phyloP scores from a whole-genome alignment of 2,113 vertebrate genomes.

The Irena cyanogastra region DNA sequence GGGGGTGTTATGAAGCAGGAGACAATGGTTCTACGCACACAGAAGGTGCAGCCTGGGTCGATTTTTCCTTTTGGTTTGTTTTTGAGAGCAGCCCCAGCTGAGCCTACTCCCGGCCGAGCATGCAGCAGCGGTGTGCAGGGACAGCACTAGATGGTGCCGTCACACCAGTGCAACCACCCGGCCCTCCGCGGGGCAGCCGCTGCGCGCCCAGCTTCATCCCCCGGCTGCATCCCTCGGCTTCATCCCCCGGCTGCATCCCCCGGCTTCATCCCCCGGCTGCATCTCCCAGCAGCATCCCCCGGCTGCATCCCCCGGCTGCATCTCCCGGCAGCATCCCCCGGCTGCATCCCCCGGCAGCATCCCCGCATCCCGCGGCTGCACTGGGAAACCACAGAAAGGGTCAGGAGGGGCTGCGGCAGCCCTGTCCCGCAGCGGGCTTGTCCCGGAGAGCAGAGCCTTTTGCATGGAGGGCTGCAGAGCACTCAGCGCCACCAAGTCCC shows the following conservation, averaged over 20 bases:
- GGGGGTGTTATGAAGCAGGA: not conserved
- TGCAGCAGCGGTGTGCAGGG: not conserved
- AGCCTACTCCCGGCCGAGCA: not conserved
- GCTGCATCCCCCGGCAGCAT: not conserved
- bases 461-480: accelerated
- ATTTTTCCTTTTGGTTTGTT: not conserved
- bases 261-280: not conserved
- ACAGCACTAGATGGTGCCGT: constrained; percentile 12
- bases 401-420: not conserved
- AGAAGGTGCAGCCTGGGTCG: accelerated
- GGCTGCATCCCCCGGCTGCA: no score
- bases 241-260: not conserved
- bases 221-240: not conserved
- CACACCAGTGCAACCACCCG: not conserved
- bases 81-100: accelerated
- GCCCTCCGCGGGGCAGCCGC: not conserved
- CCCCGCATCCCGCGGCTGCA: accelerated
- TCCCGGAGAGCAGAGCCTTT: not conserved
- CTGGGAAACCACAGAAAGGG: not conserved
- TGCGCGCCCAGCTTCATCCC: not conserved
- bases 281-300: no score
- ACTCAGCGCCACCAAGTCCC: accelerated
- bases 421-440: not conserved
- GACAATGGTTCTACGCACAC: accelerated
- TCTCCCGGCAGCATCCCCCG: not conserved